phyloP scores from a whole-genome alignment of 1,140 invertebrate species.

The Condylostylus longicornis region DNA sequence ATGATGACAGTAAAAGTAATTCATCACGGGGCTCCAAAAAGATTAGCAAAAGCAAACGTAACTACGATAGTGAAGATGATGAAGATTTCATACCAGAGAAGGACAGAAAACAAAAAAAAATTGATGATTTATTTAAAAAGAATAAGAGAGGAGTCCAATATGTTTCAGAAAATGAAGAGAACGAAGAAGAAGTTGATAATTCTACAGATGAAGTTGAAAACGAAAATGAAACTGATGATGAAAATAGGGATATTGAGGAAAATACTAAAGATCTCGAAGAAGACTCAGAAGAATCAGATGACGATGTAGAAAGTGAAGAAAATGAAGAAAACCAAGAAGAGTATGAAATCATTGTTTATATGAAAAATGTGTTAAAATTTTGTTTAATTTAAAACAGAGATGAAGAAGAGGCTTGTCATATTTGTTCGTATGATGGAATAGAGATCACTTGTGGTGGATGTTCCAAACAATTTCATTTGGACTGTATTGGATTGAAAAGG shows the following conservation, averaged over 20 bases:
- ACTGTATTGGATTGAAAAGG: conserved; percentile 20
- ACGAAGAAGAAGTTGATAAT: conserved; percentile 12
- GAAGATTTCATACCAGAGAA: no score
- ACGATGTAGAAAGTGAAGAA: conserved; percentile 74
- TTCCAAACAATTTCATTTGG: conserved; percentile 19
- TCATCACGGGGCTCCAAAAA: no score
- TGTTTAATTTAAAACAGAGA: no score
- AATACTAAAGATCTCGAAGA: conserved; percentile 31
- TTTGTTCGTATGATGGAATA: conserved; percentile 25
- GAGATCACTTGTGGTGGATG: conserved; percentile 20
- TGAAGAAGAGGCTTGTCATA: conserved; percentile 17
- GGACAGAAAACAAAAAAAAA: conserved; percentile 3
- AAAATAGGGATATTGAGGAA: conserved; percentile 16
- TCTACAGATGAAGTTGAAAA: conserved; percentile 14
- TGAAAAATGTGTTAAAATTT: no score
- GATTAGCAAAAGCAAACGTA: no score
- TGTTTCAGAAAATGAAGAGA: conserved; percentile 35
- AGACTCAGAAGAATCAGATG: conserved; percentile 62
- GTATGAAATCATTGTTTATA: no score
- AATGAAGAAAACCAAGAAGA: conserved; percentile 81
- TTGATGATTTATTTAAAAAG: conserved; percentile 2
- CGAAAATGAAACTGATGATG: conserved; percentile 1
- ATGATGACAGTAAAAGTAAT: conserved; percentile 11
- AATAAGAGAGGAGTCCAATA: conserved; percentile 14
- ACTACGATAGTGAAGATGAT: no score